Evolutionary conservation across 2,113 vertebrate species (phyloP), one percentile per base, ranked within the genome.

Genomic region (Chaenocephalus aceratus): DNA sequence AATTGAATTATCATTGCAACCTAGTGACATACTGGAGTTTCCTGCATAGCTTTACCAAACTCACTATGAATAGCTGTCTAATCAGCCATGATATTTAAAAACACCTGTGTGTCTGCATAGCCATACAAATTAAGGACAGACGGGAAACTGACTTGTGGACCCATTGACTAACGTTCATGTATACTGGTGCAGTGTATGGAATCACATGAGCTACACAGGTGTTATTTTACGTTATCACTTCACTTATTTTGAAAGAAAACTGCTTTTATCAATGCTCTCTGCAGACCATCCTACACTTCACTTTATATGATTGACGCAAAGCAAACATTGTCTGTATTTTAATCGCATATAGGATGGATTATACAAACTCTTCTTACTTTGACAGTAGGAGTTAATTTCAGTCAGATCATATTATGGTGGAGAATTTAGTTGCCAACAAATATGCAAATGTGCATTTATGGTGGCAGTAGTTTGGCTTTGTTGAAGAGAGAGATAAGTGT

Each of bases 361-460:
- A 15, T 62, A 45, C 4, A 8, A 56, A 6, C 5, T 67, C 66
- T 41, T 36, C n/a, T 6, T 34, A 16, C 58, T 49, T 46, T 11
- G 54, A 26, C 34, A 56, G 44, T n/a, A 45, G 49, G 70, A 69
- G 36, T 30, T 34, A 49, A 75, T 67, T 79, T 52, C 15, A 72
- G 46, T 53, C n/a, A 41, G 36, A 41, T 41, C 36, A 16, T 41
- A 56, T 72, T 46, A 52, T 56, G 53, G 10, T 62, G 18, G 2
- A 66, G 44, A 30, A 58, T 60, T 56, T 65, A 26, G n/a, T 73
- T 80, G 80, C 66, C 80, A 79, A 83, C 62, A 70, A 56, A 82
- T 26, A 66, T 65, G 53, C 58, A 63, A 80, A 70, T 69, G 26
- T 10, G 2, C 14, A 71, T 53, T n/a, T 44, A 36, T 18, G n/a